Percentiles rank a stretch among this genome's conserved stretches.
Conservation (phyloP, 1,140 invertebrate genomes). For the Macrostomum lignano region DNA sequence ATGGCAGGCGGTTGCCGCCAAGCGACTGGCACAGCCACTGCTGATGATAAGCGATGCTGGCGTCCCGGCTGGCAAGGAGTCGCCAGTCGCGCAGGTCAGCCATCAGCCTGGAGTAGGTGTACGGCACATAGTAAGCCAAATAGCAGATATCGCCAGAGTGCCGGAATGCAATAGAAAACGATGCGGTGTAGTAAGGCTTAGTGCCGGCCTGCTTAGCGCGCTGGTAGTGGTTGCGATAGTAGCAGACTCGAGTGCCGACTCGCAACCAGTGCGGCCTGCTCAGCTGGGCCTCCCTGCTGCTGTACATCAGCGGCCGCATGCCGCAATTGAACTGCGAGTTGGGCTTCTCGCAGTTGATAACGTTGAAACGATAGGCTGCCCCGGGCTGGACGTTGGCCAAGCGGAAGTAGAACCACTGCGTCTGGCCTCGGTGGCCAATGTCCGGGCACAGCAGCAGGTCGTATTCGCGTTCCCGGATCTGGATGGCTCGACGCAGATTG, state of each 20-base stretch:
- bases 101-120: slow-evolving; percentile 56
- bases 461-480: slow-evolving; percentile 42
- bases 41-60: slow-evolving; percentile 30
- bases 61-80: slow-evolving; percentile 1
- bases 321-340: slow-evolving; percentile 64
- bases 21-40: slow-evolving; percentile 47
- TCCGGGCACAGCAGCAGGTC: slow-evolving; percentile 70
- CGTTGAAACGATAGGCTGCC: slow-evolving; percentile 50
- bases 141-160: slow-evolving; percentile 66
- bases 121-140: slow-evolving; percentile 80
- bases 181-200: slow-evolving; percentile 47
- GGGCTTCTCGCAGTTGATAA: slow-evolving; percentile 60
- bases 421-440: slow-evolving; percentile 44
- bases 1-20: slow-evolving; percentile 50
- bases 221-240: slow-evolving; percentile 35
- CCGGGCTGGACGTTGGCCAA: slow-evolving; percentile 47
- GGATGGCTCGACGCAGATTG: slow-evolving; percentile 68
- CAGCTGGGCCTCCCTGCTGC: slow-evolving; percentile 38
- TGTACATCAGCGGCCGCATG: slow-evolving; percentile 68
- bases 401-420: slow-evolving; percentile 78
- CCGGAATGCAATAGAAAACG: slow-evolving; percentile 67
- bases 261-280: slow-evolving; percentile 42
- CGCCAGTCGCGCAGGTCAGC: slow-evolving; percentile 21
- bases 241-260: slow-evolving; percentile 46
- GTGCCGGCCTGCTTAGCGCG: slow-evolving; percentile 7